These are phyloP conservation scores for Villa cingulata DNA, from an alignment of 2,888 invertebrate genomes.

Conservation along the genomic window DNA sequence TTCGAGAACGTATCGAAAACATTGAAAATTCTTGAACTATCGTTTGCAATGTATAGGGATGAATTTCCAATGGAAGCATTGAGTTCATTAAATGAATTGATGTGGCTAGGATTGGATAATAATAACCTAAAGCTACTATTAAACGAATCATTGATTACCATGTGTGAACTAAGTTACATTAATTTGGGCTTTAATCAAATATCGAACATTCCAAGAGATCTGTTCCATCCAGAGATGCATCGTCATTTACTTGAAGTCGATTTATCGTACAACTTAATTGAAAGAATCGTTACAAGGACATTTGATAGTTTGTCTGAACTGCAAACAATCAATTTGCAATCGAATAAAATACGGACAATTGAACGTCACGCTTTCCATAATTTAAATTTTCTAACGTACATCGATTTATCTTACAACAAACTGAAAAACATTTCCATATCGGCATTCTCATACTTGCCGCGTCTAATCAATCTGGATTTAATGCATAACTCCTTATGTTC, in stretches of 20 bases:
- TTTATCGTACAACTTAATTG: constrained; percentile 67
- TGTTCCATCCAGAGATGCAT: constrained; percentile 57
- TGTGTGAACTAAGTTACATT: constrained; percentile 60
- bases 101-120: constrained; percentile 77
- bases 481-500: constrained; percentile 62
- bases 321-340: constrained; percentile 63
- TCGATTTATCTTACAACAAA: constrained; percentile 73
- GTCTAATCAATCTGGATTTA: constrained; percentile 62
- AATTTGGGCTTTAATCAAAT: constrained; percentile 79
- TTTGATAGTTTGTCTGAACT: constrained; percentile 60
- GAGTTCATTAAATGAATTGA: constrained; percentile 55
- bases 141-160: constrained; percentile 53
- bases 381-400: constrained; percentile 62
- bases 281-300: constrained; percentile 50
- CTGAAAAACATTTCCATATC: constrained; percentile 57
- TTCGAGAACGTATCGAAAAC: constrained; percentile 63
- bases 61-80: constrained; percentile 64
- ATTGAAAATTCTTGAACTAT: constrained; percentile 70
- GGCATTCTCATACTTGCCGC: constrained; percentile 62
- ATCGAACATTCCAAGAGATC: constrained; percentile 50
- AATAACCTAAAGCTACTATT: constrained; percentile 67
- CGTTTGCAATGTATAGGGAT: constrained; percentile 71
- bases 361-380: constrained; percentile 60
- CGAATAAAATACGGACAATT: constrained; percentile 59
- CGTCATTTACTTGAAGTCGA: constrained; percentile 62